These are phyloP conservation scores for Periparus ater DNA, from an alignment of 2,797 vertebrate genomes.

Conservation along the genomic window DNA sequence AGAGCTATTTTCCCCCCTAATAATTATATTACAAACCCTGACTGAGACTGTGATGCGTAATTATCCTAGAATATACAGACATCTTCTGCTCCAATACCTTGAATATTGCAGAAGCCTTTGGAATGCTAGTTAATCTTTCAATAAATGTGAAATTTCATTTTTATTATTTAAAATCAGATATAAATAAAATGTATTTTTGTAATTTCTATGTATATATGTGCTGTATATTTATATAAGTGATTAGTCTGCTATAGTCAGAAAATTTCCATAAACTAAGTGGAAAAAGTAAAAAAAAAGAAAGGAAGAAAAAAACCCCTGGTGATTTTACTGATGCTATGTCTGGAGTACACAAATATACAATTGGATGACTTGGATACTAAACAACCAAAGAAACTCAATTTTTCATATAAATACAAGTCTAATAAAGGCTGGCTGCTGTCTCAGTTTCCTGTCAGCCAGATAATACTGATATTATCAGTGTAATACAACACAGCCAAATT, in stretches of 20 bases:
- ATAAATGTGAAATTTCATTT: constrained; percentile 69
- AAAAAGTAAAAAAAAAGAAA: not conserved
- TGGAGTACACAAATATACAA: constrained; percentile 41
- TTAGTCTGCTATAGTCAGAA: constrained; percentile 59
- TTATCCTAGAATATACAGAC: constrained; percentile 23
- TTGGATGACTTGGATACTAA: constrained; percentile 64
- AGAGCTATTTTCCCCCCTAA: constrained; percentile 46
- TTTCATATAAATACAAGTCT: constrained; percentile 55
- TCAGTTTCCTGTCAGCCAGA: constrained; percentile 30
- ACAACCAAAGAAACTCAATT: constrained; percentile 77
- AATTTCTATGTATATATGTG: constrained; percentile 78
- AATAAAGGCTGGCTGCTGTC: constrained; percentile 27
- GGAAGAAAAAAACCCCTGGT: not conserved
- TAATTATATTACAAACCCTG: constrained; percentile 31
- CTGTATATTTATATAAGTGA: constrained; percentile 78
- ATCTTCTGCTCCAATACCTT: constrained; percentile 52
- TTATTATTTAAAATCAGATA: constrained; percentile 78
- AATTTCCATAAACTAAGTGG: constrained; percentile 42
- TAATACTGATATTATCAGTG: constrained; percentile 25
- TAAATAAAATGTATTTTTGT: constrained; percentile 86
- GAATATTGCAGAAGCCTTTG: constrained; percentile 62
- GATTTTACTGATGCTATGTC: constrained; percentile 17
- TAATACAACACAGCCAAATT: constrained; percentile 23
- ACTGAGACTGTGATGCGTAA: constrained; percentile 37
- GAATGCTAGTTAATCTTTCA: constrained; percentile 68